Evolutionary conservation across 2,888 invertebrate genomes (phyloP).

Genomic region (Cetonia aurata): DNA sequence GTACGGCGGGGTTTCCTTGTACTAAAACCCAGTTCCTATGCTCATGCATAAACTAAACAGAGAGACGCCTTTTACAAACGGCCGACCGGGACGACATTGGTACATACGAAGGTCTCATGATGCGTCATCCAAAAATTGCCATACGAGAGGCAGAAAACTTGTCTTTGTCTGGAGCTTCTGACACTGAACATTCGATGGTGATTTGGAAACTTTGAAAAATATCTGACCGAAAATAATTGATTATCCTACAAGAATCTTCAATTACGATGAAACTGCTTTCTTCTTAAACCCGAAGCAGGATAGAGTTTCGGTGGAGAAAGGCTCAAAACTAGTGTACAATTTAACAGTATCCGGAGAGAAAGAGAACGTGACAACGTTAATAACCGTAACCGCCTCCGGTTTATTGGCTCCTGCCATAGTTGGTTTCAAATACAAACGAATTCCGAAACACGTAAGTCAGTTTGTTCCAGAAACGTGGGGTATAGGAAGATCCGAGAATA

Average conservation of each 20-base stretch:
- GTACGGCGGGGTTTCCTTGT: too few relatives aligned
- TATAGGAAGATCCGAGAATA: conserved; percentile 62
- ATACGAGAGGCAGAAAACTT: too few relatives aligned
- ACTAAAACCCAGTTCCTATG: too few relatives aligned
- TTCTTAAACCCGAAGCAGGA: conserved; percentile 59
- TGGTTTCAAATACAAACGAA: conserved; percentile 57
- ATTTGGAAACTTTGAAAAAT: too few relatives aligned
- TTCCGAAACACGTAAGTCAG: conserved; percentile 53
- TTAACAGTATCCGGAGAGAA: conserved; percentile 55
- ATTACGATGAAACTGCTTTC: conserved; percentile 62
- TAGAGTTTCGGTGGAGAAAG: conserved; percentile 58
- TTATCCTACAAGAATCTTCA: conserved; percentile 55
- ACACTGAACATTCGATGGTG: too few relatives aligned
- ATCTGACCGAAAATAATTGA: too few relatives aligned
- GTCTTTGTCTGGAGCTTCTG: too few relatives aligned
- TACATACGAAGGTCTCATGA: too few relatives aligned
- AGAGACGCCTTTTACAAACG: too few relatives aligned
- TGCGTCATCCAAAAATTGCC: too few relatives aligned
- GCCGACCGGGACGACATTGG: too few relatives aligned
- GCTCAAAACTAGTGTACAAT: conserved; percentile 55
- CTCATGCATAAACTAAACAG: too few relatives aligned
- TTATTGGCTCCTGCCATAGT: conserved; percentile 50
- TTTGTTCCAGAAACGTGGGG: conserved; percentile 60
- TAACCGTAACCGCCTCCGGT: conserved; percentile 55
- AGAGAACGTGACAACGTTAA: conserved; percentile 55